Conservation (phyloP, 1,140 invertebrate genomes). For the Meloidogyne chitwoodi region DNA sequence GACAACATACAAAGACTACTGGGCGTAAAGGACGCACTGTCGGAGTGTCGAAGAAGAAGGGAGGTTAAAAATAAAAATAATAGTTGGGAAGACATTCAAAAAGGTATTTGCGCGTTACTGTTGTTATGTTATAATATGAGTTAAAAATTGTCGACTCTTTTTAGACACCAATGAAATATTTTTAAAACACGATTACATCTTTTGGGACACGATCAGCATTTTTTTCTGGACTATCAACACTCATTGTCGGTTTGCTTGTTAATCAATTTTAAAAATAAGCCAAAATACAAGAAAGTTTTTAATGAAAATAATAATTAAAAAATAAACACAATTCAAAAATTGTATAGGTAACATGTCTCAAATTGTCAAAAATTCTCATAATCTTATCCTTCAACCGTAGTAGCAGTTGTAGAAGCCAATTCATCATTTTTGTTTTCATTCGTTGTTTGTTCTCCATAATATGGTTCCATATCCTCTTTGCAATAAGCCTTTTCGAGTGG, state of each 20-base stretch:
- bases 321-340: no score
- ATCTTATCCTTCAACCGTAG: not conserved
- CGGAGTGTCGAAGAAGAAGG: conserved; percentile 62
- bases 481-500: conserved; percentile 35
- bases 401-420: not conserved
- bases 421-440: not conserved
- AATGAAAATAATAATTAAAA: no score
- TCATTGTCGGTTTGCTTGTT: no score
- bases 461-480: conserved; percentile 28
- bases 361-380: no score
- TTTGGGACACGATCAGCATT: no score
- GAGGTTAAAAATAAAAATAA: conserved; percentile 37
- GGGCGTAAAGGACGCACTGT: conserved; percentile 94
- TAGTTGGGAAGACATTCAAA: not conserved
- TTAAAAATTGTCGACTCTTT: not conserved
- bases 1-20: conserved; percentile 97
- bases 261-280: no score
- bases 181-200: no score
- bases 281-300: no score
- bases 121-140: not conserved
- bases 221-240: no score
- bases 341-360: no score
- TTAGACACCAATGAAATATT: no score
- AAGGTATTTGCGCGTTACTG: not conserved
- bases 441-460: conserved; percentile 18